Evolutionary conservation across 2,113 vertebrate genomes (phyloP), one percentile per base, ranked within the genome.

Genomic region (Xyliphius kryptos): DNA sequence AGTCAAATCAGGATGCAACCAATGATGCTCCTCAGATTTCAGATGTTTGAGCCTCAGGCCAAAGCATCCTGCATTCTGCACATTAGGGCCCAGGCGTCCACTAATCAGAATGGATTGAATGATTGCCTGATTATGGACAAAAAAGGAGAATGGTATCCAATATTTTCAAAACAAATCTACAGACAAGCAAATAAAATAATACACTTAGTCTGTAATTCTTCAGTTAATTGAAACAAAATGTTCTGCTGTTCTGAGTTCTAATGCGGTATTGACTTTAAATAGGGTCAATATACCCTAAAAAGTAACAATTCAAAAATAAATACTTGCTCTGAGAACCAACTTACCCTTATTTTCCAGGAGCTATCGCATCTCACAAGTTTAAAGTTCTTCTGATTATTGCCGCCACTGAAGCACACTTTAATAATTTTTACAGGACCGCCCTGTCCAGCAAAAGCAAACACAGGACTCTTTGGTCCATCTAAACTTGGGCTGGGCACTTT

Each of bases 361-460:
- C 92, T 86, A 14, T 91, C 85, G 71, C 95, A 97, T 76, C 96
- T 97, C 38, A 97, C 92, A 74, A 97, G 79, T 75, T 96, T 97
- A 84, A 97, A 97, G 85, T 97, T 96, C 81, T 90, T 97, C 17
- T 91, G 78, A 76, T 90, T 93, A 83, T 89, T 96, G 88, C 90
- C 95, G 80, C 89, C 94, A 66, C 89, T 89, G 82, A 97, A 97
- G 72, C 95, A 97, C 60, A 96, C 92, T 85, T 97, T 97, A 66
- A 97, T 88, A 81, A 97, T 97, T 58, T 94, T 87, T 56, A 85
- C 74, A 0, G 89, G 85, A 9, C 89, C 85, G 53, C 85, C 89
- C 0, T 91, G 90, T 9, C 83, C 81, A 1, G 82, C 79, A 3
- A 78, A 62, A 0, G 77, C 79, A 1, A 78, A 68, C 14, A 85